Evolutionary conservation across 2,888 invertebrate species (phyloP).

Genomic region (Drosophila histrio): DNA sequence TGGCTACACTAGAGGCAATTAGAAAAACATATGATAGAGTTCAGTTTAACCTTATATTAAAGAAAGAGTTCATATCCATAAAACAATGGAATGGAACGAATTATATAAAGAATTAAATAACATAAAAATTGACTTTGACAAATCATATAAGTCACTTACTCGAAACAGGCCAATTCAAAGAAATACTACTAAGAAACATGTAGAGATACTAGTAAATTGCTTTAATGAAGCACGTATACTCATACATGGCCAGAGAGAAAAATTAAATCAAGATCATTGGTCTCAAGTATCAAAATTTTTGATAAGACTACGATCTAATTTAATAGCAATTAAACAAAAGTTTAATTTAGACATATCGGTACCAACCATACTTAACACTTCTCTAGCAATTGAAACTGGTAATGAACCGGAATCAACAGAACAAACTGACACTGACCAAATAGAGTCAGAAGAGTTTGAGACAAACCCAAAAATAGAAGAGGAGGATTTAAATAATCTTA

Average conservation of each 20-base stretch:
- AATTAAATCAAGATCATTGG: constrained; percentile 21
- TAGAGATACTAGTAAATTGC: not conserved
- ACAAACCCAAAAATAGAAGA: constrained; percentile 21
- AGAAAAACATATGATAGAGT: constrained; percentile 2
- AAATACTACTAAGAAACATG: not conserved
- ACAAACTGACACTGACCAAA: constrained; percentile 3
- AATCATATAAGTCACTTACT: constrained; percentile 8
- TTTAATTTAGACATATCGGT: constrained; percentile 16
- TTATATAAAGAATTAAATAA: constrained; percentile 9
- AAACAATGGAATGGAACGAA: constrained; percentile 22
- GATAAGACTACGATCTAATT: constrained; percentile 15
- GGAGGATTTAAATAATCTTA: constrained; percentile 25
- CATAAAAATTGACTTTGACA: constrained; percentile 14
- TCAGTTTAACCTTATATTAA: not conserved
- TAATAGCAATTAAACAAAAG: constrained; percentile 14
- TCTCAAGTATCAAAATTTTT: constrained; percentile 20
- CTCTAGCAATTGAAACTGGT: constrained; percentile 20
- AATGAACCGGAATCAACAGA: constrained; percentile 24
- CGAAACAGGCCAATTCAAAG: not conserved
- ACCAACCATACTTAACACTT: constrained; percentile 18
- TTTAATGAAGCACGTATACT: constrained; percentile 3
- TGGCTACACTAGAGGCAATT: not conserved
- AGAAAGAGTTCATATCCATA: constrained; percentile 9
- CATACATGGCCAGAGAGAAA: not conserved
- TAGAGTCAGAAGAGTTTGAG: constrained; percentile 14